Conservation (phyloP, 64 coral and sea anemone species). For the Actinia equina region DNA sequence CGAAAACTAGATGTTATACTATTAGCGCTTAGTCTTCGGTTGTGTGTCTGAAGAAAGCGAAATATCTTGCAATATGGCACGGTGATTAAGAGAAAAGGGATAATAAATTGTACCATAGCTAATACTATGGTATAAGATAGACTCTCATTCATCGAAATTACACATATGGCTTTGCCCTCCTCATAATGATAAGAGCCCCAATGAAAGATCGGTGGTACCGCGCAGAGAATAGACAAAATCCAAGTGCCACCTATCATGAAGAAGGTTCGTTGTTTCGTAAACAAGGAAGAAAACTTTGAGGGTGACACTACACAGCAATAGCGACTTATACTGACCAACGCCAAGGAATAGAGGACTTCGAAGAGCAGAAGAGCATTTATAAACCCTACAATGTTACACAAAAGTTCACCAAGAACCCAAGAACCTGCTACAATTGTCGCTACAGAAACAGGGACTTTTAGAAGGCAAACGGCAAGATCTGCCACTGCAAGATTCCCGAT, state of each 20-base stretch:
- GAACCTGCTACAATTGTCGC: conserved; percentile 56
- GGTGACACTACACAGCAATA: conserved; percentile 91
- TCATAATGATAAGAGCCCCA: conserved; percentile 61
- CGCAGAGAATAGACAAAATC: conserved; percentile 58
- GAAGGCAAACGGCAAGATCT: conserved; percentile 73
- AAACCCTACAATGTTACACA: conserved; percentile 70
- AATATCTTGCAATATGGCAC: conserved; percentile 75
- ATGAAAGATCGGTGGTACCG: conserved; percentile 56
- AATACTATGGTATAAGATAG: conserved; percentile 67
- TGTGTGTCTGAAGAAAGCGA: conserved; percentile 75
- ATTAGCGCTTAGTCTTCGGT: conserved; percentile 49
- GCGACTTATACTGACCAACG: conserved; percentile 78
- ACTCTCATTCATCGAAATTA: conserved; percentile 40
- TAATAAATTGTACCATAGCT: conserved; percentile 58
- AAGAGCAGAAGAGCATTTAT: conserved; percentile 77
- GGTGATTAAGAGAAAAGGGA: conserved; percentile 71
- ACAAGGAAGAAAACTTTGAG: conserved; percentile 68
- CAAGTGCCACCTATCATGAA: conserved; percentile 63
- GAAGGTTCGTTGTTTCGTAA: conserved; percentile 58
- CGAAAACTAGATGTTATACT: conserved; percentile 44
- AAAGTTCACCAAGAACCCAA: conserved; percentile 29
- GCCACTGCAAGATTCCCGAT: conserved; percentile 78
- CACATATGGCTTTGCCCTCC: conserved; percentile 58
- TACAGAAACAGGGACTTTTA: conserved; percentile 81
- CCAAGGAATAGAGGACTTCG: conserved; percentile 77